Base-by-base conservation (phyloP, 2,888 invertebrate species). In the Papilio elwesi region DNA sequence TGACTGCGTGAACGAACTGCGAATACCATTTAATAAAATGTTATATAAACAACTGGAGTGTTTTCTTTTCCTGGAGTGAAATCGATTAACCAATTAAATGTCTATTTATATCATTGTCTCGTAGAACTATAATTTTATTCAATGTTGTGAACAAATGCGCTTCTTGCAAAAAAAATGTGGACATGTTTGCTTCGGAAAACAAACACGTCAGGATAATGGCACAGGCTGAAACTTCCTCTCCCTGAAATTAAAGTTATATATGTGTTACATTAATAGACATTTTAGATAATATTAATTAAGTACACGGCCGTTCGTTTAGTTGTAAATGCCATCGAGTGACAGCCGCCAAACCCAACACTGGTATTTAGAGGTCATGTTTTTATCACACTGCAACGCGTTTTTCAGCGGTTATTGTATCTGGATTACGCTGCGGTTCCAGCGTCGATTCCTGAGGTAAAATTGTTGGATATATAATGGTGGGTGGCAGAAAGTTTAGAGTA, bases 21-120 rank as follows among this genome's bases (percentile, higher is more conserved):
- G 85, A 89, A 91, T 88, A 87, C 79, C 79, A 85, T 86, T 85
- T 84, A 90, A 89, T 89, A 88, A 87, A 89, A 77, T 83, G 82
- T 90, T 90, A 87, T 83, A 80, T 87, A 86, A 87, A 84, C 80
- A 80, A 77, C 78, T 68, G 75, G 78, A 76, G 79, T 82, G 85
- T 88, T 89, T 89, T 85, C 84, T 83, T 89, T 90, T 85, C 80
- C 80, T 81, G 75, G 78, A 79, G 80, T 77, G 82, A 82, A 81
- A 78, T 74, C 48, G 36, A 64, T 71, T 52, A 36, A 26, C 10
- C n/a, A 67, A 38, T 49, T 38, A 48, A 26, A 55, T 65, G 38
- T 0, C 43, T 13, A 64, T 64, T 59, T 62, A 15, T 36, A 26
- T 38, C n/a, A 13, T 16, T 3, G 13, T 7, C 64, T 51, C 64